These are phyloP conservation scores for Drosophila mimetica DNA, from an alignment of 2,888 invertebrate species.

Conservation along the genomic window DNA sequence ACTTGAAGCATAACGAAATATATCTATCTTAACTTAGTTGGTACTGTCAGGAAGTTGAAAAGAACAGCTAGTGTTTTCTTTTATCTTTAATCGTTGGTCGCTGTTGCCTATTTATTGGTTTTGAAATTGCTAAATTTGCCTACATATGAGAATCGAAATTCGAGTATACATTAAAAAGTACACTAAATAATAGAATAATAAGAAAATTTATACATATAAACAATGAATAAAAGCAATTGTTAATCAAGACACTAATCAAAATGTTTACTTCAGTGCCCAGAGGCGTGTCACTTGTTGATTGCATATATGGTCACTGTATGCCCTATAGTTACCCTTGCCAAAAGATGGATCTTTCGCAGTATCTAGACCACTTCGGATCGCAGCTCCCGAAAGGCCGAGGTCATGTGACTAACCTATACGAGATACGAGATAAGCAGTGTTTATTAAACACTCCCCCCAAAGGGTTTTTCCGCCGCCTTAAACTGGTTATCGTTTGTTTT, in stretches of 20 bases:
- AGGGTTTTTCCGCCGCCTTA: conserved; percentile 36
- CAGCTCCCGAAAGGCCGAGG: not conserved
- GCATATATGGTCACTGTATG: not conserved
- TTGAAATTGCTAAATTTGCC: conserved; percentile 32
- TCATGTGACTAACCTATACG: conserved; percentile 25
- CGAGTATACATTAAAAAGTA: conserved; percentile 22
- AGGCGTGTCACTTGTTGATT: conserved; percentile 10
- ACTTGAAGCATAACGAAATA: conserved; percentile 58
- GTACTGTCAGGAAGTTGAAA: conserved; percentile 9
- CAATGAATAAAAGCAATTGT: conserved; percentile 65
- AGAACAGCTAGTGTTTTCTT: conserved; percentile 7
- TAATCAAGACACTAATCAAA: conserved; percentile 59
- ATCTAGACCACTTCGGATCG: conserved; percentile 14
- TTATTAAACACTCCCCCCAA: conserved; percentile 16
- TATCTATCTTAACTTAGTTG: conserved; percentile 15
- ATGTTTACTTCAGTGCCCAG: conserved; percentile 10
- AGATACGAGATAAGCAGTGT: not conserved
- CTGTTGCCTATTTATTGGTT: conserved; percentile 61
- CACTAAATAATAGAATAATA: conserved; percentile 31
- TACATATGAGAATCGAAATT: conserved; percentile 26
- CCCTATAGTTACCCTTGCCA: conserved; percentile 30
- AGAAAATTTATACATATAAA: conserved; percentile 33
- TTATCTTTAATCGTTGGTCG: conserved; percentile 19
- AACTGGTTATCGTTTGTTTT: conserved; percentile 50
- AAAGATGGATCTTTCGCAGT: not conserved